Evolutionary conservation across 1,140 invertebrate species (phyloP).

Genomic region (Aphelenchoides besseyi): DNA sequence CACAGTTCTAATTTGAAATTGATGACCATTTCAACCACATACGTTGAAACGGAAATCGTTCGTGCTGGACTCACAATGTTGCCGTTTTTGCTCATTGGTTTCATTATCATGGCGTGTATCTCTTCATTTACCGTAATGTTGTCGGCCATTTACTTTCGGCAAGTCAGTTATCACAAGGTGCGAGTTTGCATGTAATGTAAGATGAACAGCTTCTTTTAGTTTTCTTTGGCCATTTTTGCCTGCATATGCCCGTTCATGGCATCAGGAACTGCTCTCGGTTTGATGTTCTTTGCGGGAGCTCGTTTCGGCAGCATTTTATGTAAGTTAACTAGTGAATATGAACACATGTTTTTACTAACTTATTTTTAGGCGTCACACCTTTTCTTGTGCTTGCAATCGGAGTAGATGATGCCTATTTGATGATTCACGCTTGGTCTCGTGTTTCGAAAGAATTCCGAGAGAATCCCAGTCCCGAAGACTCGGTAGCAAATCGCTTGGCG

Average conservation of each 20-base stretch:
- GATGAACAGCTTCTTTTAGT: slow-evolving; percentile 14
- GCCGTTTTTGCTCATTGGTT: slow-evolving; percentile 49
- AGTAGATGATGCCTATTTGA: slow-evolving; percentile 48
- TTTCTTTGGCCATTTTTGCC: slow-evolving; percentile 42
- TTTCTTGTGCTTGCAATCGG: slow-evolving; percentile 59
- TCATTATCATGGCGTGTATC: slow-evolving; percentile 48
- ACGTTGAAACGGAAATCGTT: slow-evolving; percentile 40
- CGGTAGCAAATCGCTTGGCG: slow-evolving; percentile 24
- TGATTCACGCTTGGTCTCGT: slow-evolving; percentile 53
- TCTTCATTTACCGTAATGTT: slow-evolving; percentile 44
- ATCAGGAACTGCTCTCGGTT: slow-evolving; percentile 51
- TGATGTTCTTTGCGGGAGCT: slow-evolving; percentile 48
- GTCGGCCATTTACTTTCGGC: slow-evolving; percentile 44
- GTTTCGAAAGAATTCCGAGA: slow-evolving; percentile 24
- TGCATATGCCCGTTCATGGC: slow-evolving; percentile 56
- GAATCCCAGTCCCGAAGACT: slow-evolving; percentile 22
- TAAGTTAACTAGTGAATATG: not conserved
- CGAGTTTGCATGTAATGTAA: slow-evolving; percentile 12
- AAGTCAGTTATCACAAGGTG: slow-evolving; percentile 43
- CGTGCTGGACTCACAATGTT: slow-evolving; percentile 51
- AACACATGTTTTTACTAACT: slow-evolving; percentile 14
- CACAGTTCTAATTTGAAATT: slow-evolving; percentile 30
- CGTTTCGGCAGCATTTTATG: slow-evolving; percentile 42
- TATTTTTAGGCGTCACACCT: slow-evolving; percentile 54
- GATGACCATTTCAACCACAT: slow-evolving; percentile 29